phyloP scores from a whole-genome alignment of 1,140 invertebrate species.

The Ostrea denselamellosa region DNA sequence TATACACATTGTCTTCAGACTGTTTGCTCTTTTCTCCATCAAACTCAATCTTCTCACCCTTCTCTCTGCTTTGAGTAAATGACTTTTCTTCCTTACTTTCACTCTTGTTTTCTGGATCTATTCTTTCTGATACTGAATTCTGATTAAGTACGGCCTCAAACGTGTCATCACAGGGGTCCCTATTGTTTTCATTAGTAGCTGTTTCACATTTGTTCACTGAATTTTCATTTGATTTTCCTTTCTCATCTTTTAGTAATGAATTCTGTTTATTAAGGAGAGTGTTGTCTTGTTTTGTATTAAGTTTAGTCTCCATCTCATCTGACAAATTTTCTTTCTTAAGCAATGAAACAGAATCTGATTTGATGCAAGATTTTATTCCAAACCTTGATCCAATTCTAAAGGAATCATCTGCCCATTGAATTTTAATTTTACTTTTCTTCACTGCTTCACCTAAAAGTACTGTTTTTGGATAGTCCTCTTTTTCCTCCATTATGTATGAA shows the following conservation, averaged over 20 bases:
- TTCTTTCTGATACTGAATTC: neutral
- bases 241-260: neutral
- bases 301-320: neutral
- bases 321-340: neutral
- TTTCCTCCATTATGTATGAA: neutral
- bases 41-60: neutral
- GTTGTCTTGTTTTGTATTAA: neutral
- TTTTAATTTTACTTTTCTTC: slow-evolving; percentile 18
- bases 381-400: neutral
- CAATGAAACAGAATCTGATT: neutral
- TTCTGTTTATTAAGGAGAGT: neutral
- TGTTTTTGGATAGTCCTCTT: neutral
- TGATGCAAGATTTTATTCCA: neutral
- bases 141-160: neutral
- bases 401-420: slow-evolving; percentile 17
- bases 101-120: neutral
- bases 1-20: neutral
- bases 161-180: neutral
- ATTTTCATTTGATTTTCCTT: neutral
- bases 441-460: neutral
- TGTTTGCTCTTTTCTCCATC: neutral
- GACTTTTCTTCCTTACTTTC: neutral
- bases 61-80: neutral
- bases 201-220: neutral
- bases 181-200: neutral